Conservation (phyloP, 2,888 invertebrate genomes). For the Masnerella sp. region DNA sequence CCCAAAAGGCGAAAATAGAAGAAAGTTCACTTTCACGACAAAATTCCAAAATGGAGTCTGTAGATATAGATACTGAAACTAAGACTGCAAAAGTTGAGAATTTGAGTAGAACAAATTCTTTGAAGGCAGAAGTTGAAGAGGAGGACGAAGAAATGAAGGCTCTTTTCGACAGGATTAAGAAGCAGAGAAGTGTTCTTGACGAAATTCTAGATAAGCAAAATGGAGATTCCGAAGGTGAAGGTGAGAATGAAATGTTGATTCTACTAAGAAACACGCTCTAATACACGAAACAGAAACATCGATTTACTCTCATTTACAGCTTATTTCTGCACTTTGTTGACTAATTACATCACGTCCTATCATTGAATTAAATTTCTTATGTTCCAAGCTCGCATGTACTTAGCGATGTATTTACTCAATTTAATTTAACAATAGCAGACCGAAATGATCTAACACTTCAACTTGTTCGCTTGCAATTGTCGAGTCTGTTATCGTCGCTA, state of each 20-base stretch:
- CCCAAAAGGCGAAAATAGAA: slow-evolving; percentile 56
- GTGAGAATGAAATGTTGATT: slow-evolving; percentile 59
- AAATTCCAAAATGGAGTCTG: slow-evolving; percentile 59
- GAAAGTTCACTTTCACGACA: slow-evolving; percentile 61
- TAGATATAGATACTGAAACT: slow-evolving; percentile 64
- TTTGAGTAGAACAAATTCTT: slow-evolving; percentile 61
- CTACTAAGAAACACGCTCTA: neutral
- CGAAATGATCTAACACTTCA: no score
- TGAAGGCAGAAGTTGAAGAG: slow-evolving; percentile 74
- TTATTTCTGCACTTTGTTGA: neutral
- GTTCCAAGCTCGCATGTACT: slow-evolving; percentile 30
- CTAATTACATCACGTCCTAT: slow-evolving; percentile 25
- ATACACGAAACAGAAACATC: neutral
- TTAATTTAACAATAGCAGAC: no score
- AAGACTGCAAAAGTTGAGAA: slow-evolving; percentile 33
- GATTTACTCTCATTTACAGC: neutral
- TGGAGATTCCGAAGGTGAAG: slow-evolving; percentile 67
- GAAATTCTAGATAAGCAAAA: slow-evolving; percentile 83
- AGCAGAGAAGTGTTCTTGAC: slow-evolving; percentile 84
- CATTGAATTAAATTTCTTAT: slow-evolving; percentile 29
- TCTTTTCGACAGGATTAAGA: slow-evolving; percentile 82
- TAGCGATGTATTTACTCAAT: no score
- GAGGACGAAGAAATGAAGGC: slow-evolving; percentile 82
- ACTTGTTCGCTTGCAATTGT: slow-evolving; percentile 43
- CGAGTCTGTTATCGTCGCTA: slow-evolving; percentile 29